Conservation (phyloP, 35 echinoderm and acorn worm genomes). For the Amphiura filiformis region DNA sequence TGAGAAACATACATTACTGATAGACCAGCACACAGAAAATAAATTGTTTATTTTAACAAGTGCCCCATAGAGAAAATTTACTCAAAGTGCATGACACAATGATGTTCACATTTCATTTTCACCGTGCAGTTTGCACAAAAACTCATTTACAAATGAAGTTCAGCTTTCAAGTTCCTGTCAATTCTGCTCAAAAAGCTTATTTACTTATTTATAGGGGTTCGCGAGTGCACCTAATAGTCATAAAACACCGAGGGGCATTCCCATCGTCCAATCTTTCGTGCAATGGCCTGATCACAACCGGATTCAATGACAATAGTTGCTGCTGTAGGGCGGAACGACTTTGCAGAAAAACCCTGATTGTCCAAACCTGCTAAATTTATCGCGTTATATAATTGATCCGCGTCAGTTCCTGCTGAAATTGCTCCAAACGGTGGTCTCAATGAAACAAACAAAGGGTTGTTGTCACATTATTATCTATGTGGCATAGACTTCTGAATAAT, state of each 20-base stretch:
- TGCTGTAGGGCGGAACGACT: neutral
- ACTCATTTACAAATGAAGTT: too few relatives aligned
- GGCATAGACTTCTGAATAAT: neutral
- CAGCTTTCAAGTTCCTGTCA: too few relatives aligned
- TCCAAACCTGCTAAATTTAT: neutral
- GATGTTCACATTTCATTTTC: too few relatives aligned
- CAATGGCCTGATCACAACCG: conserved; percentile 28
- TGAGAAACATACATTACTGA: too few relatives aligned
- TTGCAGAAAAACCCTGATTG: neutral
- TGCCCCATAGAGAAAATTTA: too few relatives aligned
- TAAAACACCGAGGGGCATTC: conserved; percentile 38
- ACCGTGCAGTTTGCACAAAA: too few relatives aligned
- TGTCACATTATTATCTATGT: neutral
- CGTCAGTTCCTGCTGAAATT: neutral
- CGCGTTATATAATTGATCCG: neutral
- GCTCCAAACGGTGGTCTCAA: neutral
- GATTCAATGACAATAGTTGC: neutral
- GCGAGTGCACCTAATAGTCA: conserved; percentile 31
- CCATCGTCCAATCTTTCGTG: conserved; percentile 22
- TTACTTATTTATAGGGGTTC: neutral
- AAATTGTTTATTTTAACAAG: too few relatives aligned
- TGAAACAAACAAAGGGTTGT: neutral
- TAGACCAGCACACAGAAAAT: too few relatives aligned
- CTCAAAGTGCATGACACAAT: too few relatives aligned
- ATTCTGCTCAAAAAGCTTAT: neutral